These are phyloP conservation scores for Trachurus trachurus DNA, from an alignment of 2,797 vertebrate genomes.

Conservation along the genomic window DNA sequence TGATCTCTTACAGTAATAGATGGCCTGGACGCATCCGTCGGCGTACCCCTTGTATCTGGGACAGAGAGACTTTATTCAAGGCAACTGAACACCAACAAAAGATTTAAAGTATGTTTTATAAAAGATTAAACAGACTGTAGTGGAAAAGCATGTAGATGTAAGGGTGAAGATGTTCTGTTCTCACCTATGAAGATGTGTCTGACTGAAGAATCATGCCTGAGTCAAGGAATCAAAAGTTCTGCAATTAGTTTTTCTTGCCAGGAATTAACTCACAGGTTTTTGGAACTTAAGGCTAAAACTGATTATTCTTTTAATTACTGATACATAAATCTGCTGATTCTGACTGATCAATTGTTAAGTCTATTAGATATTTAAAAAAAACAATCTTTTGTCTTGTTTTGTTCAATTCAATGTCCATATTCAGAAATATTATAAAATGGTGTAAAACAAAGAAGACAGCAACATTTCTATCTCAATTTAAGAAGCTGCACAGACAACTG, in stretches of 20 bases:
- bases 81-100: background rate
- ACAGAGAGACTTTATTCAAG: conserved; percentile 9
- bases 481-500: too few relatives aligned
- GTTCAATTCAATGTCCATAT: background rate
- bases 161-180: background rate
- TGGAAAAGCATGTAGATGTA: too few relatives aligned
- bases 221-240: conserved; percentile 6
- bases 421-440: background rate
- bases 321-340: background rate
- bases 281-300: background rate
- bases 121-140: background rate
- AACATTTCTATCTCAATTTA: background rate
- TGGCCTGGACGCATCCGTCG: conserved; percentile 6
- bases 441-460: background rate
- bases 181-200: conserved; percentile 54
- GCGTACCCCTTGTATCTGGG: conserved; percentile 49
- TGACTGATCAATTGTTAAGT: background rate
- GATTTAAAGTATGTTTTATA: background rate
- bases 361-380: background rate
- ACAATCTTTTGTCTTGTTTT: too few relatives aligned
- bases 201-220: conserved; percentile 12
- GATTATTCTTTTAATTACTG: background rate
- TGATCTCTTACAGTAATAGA: conserved; percentile 43
- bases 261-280: background rate
- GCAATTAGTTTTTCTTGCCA: conserved; percentile 9